These are phyloP conservation scores for Aleiodes leptofemur DNA, from an alignment of 2,888 invertebrate genomes.

Conservation along the genomic window DNA sequence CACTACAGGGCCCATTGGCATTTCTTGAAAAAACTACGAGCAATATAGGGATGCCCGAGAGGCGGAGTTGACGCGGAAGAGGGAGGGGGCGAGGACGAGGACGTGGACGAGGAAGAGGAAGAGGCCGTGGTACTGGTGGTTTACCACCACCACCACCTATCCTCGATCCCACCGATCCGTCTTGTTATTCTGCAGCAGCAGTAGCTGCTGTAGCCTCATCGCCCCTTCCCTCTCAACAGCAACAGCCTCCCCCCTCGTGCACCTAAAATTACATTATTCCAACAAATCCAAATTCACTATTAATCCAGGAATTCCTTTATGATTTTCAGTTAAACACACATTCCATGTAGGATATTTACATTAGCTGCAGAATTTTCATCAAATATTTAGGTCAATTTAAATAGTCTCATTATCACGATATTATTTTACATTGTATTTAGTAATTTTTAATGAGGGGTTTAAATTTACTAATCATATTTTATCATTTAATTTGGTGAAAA, in stretches of 20 bases:
- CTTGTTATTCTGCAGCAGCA: slow-evolving; percentile 69
- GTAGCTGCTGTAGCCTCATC: slow-evolving; percentile 69
- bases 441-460: background rate
- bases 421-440: background rate
- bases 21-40: slow-evolving; percentile 93
- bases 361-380: background rate
- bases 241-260: slow-evolving; percentile 70
- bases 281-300: slow-evolving; percentile 9
- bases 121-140: slow-evolving; percentile 82
- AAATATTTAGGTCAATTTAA: background rate
- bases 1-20: slow-evolving; percentile 89
- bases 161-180: slow-evolving; percentile 72
- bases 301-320: slow-evolving; percentile 39
- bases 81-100: slow-evolving; percentile 87
- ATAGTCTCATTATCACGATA: background rate
- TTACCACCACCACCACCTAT: slow-evolving; percentile 68
- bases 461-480: background rate
- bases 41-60: slow-evolving; percentile 92
- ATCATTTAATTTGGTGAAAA: background rate
- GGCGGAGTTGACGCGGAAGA: slow-evolving; percentile 91
- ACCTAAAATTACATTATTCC: slow-evolving; percentile 23
- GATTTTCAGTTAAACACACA: slow-evolving; percentile 33
- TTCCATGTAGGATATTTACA: slow-evolving; percentile 1
- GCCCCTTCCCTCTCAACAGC: slow-evolving; percentile 74
- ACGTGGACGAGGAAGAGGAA: slow-evolving; percentile 86